Evolutionary conservation across 2,888 invertebrate genomes (phyloP), one percentile per base, ranked within the genome.

Genomic region (Tetrapedia diversipes): DNA sequence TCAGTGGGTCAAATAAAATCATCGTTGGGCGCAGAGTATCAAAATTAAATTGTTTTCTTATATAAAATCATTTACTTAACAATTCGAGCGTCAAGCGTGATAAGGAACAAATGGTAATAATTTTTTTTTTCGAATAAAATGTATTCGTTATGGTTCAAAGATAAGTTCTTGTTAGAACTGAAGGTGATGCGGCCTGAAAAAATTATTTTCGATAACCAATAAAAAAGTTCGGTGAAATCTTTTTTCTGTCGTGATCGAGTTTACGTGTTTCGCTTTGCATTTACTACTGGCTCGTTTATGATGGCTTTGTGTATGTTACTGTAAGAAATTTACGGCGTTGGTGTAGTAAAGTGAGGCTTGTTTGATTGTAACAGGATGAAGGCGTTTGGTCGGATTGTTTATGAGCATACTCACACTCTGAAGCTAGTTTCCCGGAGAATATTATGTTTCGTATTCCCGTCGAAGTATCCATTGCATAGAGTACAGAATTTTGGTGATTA

Each of bases 321-420:
- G n/a, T 11, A 51, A 51, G 19, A 14, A 14, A 34, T 39, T 53
- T 53, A 41, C 1, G 29, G 16, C 53, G 39, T 53, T 39, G 16
- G 16, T 53, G 27, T 37, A 53, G 39, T 51, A 39, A 64, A 51
- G 37, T 0, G 49, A 37, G 37, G 27, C 63, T 51, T 37, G 49
- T 39, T 51, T 27, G 37, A 63, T 63, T 39, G 51, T 39, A 51
- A 49, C 27, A 27, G 51, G 61, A 61, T 61, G 29, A 61, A 47
- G 49, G 51, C 51, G 34, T 39, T 39, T 37, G 27, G 8, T 37
- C 11, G n/a, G 49, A 14, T 63, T 37, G 49, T 37, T 27, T 19
- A 37, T 10, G n/a, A 39, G 0, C 57, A 34, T 37, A 32, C 29
- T 60, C 16, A 19, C 37, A 63, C 41, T 60, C 32, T n/a, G 41